Evolutionary conservation across 2,797 vertebrate genomes (phyloP).

Genomic region (Luscinia megarhynchos): DNA sequence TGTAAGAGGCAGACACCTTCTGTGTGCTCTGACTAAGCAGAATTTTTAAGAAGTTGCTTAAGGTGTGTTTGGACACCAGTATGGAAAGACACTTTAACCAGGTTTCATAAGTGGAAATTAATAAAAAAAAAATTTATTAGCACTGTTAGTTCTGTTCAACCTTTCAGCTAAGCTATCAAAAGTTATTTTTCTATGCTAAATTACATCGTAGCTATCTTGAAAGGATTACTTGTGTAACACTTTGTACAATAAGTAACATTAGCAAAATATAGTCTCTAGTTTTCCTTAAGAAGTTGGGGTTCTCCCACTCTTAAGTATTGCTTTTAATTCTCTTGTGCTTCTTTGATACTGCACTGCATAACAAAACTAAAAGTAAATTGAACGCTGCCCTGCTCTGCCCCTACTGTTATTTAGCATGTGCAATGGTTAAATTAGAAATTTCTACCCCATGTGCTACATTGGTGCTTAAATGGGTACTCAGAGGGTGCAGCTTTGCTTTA

Average conservation of each 20-base stretch:
- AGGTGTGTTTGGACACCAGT: not conserved
- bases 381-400: not conserved
- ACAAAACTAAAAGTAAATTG: not conserved
- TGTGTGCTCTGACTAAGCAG: not conserved
- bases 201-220: not conserved
- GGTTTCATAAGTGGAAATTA: not conserved
- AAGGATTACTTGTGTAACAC: not conserved
- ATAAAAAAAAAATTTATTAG: not conserved
- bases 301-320: not conserved
- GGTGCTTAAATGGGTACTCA: not conserved
- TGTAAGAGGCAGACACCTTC: not conserved
- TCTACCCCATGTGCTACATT: not conserved
- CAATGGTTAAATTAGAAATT: not conserved
- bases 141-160: not conserved
- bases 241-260: not conserved
- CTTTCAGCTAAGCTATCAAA: not conserved
- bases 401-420: not conserved
- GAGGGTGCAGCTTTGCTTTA: not conserved
- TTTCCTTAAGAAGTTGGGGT: not conserved
- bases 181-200: not conserved
- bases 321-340: constrained; percentile 61
- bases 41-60: not conserved
- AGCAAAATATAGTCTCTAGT: not conserved
- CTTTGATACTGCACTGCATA: not conserved
- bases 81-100: not conserved